Evolutionary conservation across 2,113 vertebrate genomes (phyloP).

Genomic region (Stictonetta naevosa): DNA sequence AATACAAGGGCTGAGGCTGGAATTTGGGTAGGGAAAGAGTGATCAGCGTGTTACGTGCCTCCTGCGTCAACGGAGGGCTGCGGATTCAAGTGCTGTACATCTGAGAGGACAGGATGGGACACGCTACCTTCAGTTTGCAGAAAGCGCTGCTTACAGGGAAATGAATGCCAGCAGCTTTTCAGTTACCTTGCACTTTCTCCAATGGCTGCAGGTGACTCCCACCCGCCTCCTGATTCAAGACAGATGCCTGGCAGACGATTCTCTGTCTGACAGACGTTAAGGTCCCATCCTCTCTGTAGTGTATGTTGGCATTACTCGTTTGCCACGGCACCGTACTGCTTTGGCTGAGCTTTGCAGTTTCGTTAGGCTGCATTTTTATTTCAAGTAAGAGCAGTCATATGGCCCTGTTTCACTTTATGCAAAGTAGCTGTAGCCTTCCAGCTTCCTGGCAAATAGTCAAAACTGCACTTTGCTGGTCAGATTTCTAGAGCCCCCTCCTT

Average conservation of each 20-base stretch:
- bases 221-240: neutral
- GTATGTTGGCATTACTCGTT: neutral
- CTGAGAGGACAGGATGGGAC: neutral
- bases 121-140: neutral
- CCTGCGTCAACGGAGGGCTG: neutral
- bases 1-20: neutral
- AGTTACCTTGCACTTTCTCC: neutral
- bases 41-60: accelerated
- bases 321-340: accelerated
- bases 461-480: neutral
- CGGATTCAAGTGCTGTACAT: accelerated
- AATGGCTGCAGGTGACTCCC: constrained; percentile 19
- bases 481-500: neutral
- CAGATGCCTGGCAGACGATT: constrained; percentile 35
- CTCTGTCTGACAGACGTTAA: neutral
- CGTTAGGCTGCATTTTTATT: neutral
- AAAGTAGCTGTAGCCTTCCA: neutral
- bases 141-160: neutral
- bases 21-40: neutral
- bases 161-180: neutral
- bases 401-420: neutral
- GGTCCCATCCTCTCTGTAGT: neutral
- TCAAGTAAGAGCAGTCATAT: neutral
- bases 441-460: neutral
- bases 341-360: neutral